Evolutionary conservation across 2,888 invertebrate species (phyloP).

Genomic region (Nomada lathburiana): DNA sequence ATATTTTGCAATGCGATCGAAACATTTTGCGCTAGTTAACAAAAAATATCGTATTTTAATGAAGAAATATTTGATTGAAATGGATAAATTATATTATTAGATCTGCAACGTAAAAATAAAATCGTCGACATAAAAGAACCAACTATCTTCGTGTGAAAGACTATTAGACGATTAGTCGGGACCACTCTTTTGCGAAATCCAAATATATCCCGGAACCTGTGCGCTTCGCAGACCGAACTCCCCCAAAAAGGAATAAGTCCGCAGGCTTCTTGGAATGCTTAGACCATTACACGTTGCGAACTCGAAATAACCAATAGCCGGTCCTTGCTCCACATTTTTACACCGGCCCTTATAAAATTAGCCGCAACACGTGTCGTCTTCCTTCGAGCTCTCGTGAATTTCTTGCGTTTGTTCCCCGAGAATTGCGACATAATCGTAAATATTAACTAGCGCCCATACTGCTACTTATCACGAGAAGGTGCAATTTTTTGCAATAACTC

Average conservation of each 20-base stretch:
- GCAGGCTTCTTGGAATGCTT: conserved; percentile 72
- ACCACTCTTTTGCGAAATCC: conserved; percentile 43
- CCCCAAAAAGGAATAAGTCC: conserved; percentile 73
- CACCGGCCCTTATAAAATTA: conserved; percentile 49
- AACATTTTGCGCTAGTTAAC: neutral
- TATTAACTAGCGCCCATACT: neutral
- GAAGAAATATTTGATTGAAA: neutral
- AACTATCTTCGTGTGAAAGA: conserved; percentile 2
- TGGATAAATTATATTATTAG: neutral
- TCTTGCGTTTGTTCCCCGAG: neutral
- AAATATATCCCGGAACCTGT: conserved; percentile 73
- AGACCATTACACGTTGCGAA: conserved; percentile 69
- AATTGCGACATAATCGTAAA: neutral
- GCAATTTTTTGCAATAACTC: neutral
- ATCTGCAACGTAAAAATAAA: neutral
- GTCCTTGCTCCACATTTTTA: conserved; percentile 77
- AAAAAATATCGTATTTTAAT: neutral
- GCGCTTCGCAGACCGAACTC: conserved; percentile 69
- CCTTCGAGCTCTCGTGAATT: conserved; percentile 11
- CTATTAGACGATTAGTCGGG: conserved; percentile 14
- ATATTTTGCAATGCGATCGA: neutral
- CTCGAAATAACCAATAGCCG: conserved; percentile 67
- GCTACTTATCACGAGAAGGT: neutral
- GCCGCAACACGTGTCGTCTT: conserved; percentile 1
- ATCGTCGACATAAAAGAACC: conserved; percentile 1